Percentiles rank a stretch among this genome's conserved stretches.
These are phyloP conservation scores for Hyles vespertilio DNA, from an alignment of 1,140 invertebrate species.

Conservation along the genomic window DNA sequence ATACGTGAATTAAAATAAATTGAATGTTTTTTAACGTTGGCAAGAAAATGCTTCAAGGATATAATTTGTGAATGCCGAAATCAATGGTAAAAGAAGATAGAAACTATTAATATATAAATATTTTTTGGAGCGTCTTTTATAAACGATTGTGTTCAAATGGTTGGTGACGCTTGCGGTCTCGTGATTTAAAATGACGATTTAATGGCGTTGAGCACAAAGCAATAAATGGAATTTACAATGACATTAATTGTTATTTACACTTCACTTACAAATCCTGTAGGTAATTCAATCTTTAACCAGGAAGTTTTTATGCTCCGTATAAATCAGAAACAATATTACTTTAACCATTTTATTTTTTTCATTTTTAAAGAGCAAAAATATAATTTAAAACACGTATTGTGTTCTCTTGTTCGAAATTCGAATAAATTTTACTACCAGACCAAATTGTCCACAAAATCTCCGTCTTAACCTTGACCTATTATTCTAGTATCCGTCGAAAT, in stretches of 20 bases:
- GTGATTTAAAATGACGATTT: neutral
- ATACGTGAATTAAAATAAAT: no score
- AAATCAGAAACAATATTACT: neutral
- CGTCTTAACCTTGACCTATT: constrained; percentile 15
- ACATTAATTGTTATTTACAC: constrained; percentile 17
- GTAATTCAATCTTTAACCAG: neutral
- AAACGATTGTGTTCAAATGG: no score
- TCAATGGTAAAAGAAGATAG: no score
- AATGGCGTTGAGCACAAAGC: constrained; percentile 1
- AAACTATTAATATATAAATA: no score
- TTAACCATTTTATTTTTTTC: no score
- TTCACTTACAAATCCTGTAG: neutral
- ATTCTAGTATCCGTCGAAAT: constrained; percentile 4
- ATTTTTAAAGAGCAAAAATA: no score
- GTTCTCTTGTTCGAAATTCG: neutral
- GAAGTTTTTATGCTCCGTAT: neutral
- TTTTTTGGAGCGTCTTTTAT: no score
- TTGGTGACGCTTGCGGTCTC: neutral
- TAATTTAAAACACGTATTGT: neutral
- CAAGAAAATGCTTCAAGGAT: no score
- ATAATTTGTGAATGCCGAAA: no score
- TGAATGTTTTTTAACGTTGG: no score
- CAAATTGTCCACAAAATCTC: constrained; percentile 1
- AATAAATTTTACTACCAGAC: constrained; percentile 3
- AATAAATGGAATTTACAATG: constrained; percentile 22